Evolutionary conservation across 1,140 invertebrate species (phyloP).

Genomic region (Eurosta solidaginis): DNA sequence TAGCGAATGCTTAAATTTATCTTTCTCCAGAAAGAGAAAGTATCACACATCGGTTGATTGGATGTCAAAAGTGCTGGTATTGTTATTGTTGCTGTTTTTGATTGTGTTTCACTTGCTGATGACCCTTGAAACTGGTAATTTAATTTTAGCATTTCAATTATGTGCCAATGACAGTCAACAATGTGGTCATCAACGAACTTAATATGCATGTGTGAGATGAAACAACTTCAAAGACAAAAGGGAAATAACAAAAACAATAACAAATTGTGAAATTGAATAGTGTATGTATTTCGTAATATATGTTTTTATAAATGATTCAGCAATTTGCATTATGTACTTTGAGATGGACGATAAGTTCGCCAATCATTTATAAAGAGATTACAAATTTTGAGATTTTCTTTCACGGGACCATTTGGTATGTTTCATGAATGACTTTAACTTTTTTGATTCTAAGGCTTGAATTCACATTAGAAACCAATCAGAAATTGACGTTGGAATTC

Average conservation of each 20-base stretch:
- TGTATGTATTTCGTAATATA: too few species aligned
- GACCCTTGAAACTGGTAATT: slow-evolving; percentile 25
- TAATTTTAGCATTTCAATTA: slow-evolving; percentile 28
- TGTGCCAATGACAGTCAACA: slow-evolving; percentile 20
- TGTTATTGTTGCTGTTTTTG: background rate
- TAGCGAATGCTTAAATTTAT: background rate
- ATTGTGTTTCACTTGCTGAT: background rate
- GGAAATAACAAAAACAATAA: background rate
- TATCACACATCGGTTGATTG: background rate
- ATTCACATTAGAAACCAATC: too few species aligned
- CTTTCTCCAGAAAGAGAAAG: background rate
- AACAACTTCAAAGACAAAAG: background rate
- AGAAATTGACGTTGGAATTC: too few species aligned
- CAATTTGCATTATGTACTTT: too few species aligned
- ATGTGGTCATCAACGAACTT: background rate
- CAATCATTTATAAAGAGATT: too few species aligned
- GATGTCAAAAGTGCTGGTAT: background rate
- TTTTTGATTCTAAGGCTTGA: too few species aligned
- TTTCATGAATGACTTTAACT: too few species aligned
- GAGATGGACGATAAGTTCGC: too few species aligned
- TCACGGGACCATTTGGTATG: too few species aligned
- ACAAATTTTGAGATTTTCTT: too few species aligned
- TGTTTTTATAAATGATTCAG: too few species aligned
- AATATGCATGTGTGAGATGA: background rate
- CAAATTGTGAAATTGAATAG: background rate